Evolutionary conservation across 2,888 invertebrate species (phyloP), one percentile per base, ranked within the genome.

Genomic region (Drosophila paucipuncta): DNA sequence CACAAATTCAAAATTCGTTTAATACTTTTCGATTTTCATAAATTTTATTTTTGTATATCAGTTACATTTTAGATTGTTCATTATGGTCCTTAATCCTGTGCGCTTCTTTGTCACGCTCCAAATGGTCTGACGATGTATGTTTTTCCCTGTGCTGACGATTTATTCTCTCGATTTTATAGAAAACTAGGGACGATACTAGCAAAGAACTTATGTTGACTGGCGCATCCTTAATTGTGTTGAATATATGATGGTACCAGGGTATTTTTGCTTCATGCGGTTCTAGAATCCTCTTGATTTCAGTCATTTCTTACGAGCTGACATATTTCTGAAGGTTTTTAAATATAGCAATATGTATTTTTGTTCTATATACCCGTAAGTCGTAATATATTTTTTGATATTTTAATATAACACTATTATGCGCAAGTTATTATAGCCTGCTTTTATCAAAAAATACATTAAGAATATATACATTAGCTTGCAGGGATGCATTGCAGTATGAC

Each of bases 121-220:
- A 67, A 11, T 31, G 41, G 5, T 73, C 83, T 7, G 85, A 78
- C 25, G 63, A 30, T 7, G 68, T 69, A 58, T 85, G 88, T 30
- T 69, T 70, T 18, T 71, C 55, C 2, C 18, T 35, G 47, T 83
- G 74, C 31, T 39, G 52, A 7, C 74, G 70, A 11, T 66, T 59
- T 11, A 78, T 57, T 18, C 33, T 57, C 10, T 70, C 60, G 16
- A 85, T 63, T 67, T 90, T 88, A 49, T 73, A 80, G 30, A 77
- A 85, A 6, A 85, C 70, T 13, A 85, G 47, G 1, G 78, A 70
- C 22, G 85, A 88, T 6, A 90, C 53, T 7, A 88, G 18, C n/a
- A 78, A 10, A 7, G 76, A 37, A 7, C 80, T 62, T 1, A 82
- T 11, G 50, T 80, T 77, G 11, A 62, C 43, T n/a, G 83, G 70